Base-by-base conservation (phyloP, 2,113 vertebrate genomes). In the Tichodroma muraria region DNA sequence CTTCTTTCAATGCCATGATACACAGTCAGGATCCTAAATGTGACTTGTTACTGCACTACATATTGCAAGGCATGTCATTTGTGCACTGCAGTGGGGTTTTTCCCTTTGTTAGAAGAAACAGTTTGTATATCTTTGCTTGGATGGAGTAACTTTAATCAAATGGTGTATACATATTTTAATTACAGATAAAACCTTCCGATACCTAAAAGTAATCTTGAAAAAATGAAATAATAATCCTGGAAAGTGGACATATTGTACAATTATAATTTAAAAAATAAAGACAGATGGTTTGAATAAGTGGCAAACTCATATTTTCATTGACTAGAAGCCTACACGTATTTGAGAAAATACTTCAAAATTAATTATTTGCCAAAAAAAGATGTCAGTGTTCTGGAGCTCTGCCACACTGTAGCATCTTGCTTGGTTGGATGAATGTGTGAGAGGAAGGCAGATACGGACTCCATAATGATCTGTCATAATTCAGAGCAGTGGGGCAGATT, bases 291-390 rank as follows among this genome's bases (percentile, higher is more conserved):
- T 88, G 90, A 95, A 94, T 93, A 97, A 96, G 91, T 96, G 96
- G 94, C 96, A 96, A 95, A 94, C 73, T 85, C 80, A 10, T 84
- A 85, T 78, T 92, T 90, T 91, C 96, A 95, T 96, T 96, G 93
- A 97, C 88, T 94, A 86, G 60, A 95, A 92, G 87, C 42, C 78
- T 96, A 85, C 80, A 92, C 20, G 37, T 90, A 94, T 95, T 96
- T 94, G 65, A 97, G 71, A 95, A 91, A 96, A 95, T 95, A 91
- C 73, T 95, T 95, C 60, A 22, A 86, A 94, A 96, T 88, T 95
- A 97, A 96, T 96, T 96, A 94, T 66, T 78, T 96, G 94, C 95
- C 96, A 94, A 86, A 96, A 96, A 95, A 91, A 93, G 53, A 97
- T 96, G 96, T 97, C 96, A 96, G 53, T 91, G 84, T 73, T 54